phyloP scores from a whole-genome alignment of 1,140 invertebrate species.

The Rhagoletis pomonella region DNA sequence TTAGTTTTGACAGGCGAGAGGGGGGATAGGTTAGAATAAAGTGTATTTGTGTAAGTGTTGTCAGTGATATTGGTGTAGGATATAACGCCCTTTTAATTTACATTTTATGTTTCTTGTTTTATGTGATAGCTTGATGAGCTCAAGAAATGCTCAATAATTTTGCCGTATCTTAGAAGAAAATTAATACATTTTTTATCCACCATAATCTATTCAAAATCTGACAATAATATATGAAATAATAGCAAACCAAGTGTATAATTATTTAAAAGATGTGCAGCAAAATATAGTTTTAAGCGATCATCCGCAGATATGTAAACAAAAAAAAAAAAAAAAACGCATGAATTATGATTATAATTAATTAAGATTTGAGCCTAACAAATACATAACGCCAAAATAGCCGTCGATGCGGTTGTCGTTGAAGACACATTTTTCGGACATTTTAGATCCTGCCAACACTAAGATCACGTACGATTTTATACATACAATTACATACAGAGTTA shows the following conservation, averaged over 20 bases:
- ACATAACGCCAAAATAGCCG: not conserved
- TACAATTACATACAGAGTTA: conserved; percentile 23
- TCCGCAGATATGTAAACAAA: conserved; percentile 1
- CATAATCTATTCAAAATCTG: not conserved
- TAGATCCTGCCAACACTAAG: no score
- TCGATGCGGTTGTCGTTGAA: no score
- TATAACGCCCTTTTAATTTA: not conserved
- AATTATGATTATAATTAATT: not conserved
- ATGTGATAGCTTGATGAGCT: not conserved
- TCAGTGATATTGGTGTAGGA: not conserved
- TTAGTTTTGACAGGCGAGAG: no score
- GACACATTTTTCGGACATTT: no score
- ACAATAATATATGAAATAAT: not conserved
- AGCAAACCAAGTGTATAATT: conserved; percentile 8
- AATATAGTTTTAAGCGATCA: conserved; percentile 33
- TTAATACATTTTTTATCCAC: not conserved
- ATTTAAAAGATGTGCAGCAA: conserved; percentile 55
- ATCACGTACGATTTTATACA: not conserved
- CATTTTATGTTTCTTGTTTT: not conserved
- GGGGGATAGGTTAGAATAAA: not conserved
- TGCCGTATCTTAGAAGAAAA: not conserved
- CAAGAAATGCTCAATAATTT: not conserved
- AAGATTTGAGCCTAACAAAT: conserved; percentile 45
- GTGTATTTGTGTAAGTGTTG: not conserved
- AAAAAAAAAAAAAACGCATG: conserved; percentile 39